A percentile compares a stretch with the other conserved stretches of the same genome.
These are phyloP conservation scores for Paramuricea clavata DNA, from an alignment of 92 coral and sea anemone genomes.

Conservation along the genomic window DNA sequence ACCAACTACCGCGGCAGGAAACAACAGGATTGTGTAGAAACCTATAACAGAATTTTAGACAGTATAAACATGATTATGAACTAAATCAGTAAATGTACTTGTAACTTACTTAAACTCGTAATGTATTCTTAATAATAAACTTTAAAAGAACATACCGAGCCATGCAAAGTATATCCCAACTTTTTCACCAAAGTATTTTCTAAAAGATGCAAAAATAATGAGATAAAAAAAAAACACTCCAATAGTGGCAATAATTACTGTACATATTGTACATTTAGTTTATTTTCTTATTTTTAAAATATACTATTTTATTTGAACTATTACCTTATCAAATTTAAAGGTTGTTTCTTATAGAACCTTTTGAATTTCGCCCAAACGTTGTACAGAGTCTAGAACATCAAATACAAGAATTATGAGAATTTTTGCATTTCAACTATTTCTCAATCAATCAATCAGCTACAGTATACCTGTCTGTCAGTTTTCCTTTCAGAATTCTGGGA, in stretches of 20 bases:
- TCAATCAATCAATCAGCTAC: too few relatives aligned
- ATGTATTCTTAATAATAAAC: too few relatives aligned
- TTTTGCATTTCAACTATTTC: too few relatives aligned
- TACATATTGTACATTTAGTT: too few relatives aligned
- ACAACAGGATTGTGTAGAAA: slow-evolving; percentile 89
- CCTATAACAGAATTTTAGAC: slow-evolving; percentile 49
- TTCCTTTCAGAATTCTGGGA: neutral
- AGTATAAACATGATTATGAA: neutral
- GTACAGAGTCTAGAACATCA: slow-evolving; percentile 70
- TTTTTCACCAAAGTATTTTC: slow-evolving; percentile 98
- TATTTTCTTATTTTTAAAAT: too few relatives aligned
- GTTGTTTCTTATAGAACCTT: slow-evolving; percentile 95
- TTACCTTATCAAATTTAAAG: slow-evolving; percentile 90
- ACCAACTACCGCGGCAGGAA: slow-evolving; percentile 93
- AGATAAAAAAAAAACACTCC: neutral
- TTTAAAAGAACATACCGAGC: slow-evolving; percentile 74
- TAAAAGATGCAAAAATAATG: neutral
- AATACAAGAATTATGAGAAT: too few relatives aligned
- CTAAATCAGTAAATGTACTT: too few relatives aligned
- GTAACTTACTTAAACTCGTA: too few relatives aligned
- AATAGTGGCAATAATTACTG: too few relatives aligned
- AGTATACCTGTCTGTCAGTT: slow-evolving; percentile 43
- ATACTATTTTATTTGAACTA: too few relatives aligned
- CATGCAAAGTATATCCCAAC: slow-evolving; percentile 98
- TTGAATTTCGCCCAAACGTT: slow-evolving; percentile 80